Base-by-base conservation (phyloP, 2,888 invertebrate species). In the Agrochola circellaris region DNA sequence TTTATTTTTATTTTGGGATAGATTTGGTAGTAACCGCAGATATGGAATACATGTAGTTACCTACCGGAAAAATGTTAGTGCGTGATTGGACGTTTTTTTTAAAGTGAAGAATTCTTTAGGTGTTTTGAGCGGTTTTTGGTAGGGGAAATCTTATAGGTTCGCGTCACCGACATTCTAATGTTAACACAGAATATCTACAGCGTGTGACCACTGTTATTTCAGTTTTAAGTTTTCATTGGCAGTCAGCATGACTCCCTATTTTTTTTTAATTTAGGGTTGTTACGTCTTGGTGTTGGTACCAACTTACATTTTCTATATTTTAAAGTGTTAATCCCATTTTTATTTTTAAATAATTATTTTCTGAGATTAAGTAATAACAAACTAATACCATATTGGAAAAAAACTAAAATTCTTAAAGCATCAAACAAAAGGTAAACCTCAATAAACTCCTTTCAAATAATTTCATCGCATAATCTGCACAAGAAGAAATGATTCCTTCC, bases 1-100 rank as follows among this genome's bases (percentile, higher is more conserved):
- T 77, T 73, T 30, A 6, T 56, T 65, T 73, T 72, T 73, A 58
- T 83, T 64, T 82, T 67, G 26, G 61, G 42, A 42, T 71, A 65
- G 48, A 62, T 72, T 74, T 26, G 38, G 9, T 45, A n/a, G 71
- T 71, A 56, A 69, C 72, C 61, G 5, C 64, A 54, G 26, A 2
- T 5, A 20, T 67, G 13, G 17, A 60, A 67, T 15, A 42, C 20
- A 66, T 54, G 38, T 61, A 48, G 23, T 0, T 23, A 11, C 11
- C 7, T 26, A 20, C 7, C 30, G 11, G 7, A 34, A 51, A 38
- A 23, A 20, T 54, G 17, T 34, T 56, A 0, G 30, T 34, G 4
- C 1, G 30, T 26, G 34, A 20, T 79, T 34, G 20, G 11, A 6
- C 3, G 1, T 30, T 60, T 45, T 20, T 38, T 56, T 56, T 1